Conservation (phyloP, 2,888 invertebrate species). For the Scrobipalpa atriplicella region DNA sequence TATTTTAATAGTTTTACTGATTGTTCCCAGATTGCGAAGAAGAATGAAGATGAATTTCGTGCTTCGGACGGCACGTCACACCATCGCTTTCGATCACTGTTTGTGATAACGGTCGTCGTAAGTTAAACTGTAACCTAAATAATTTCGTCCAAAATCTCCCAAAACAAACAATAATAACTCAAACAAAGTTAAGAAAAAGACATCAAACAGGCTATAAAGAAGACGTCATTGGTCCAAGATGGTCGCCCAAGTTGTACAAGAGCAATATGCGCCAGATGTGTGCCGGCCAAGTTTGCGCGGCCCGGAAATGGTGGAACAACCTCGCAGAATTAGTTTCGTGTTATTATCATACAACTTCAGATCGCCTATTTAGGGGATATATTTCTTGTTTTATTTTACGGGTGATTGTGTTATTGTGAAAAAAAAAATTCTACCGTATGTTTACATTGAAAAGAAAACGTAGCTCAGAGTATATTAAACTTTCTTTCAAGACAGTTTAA, state of each 20-base stretch:
- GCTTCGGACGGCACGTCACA: too few species aligned
- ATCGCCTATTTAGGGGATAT: not conserved
- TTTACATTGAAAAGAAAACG: too few species aligned
- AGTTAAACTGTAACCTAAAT: too few species aligned
- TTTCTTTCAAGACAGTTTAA: too few species aligned
- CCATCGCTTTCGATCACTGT: too few species aligned
- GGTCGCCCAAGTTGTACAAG: not conserved
- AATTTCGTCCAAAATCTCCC: not conserved
- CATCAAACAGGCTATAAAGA: conserved; percentile 2
- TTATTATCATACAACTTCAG: not conserved
- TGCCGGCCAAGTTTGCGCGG: not conserved
- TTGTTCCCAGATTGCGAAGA: too few species aligned
- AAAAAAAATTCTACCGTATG: too few species aligned
- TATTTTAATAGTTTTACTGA: too few species aligned
- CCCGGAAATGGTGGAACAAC: not conserved
- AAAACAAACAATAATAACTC: not conserved
- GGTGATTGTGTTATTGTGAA: too few species aligned
- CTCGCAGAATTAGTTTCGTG: not conserved
- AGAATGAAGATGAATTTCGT: too few species aligned
- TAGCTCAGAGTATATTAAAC: too few species aligned
- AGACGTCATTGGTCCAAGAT: conserved; percentile 9
- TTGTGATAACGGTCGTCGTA: too few species aligned
- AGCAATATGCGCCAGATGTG: conserved; percentile 6
- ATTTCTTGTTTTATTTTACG: not conserved
- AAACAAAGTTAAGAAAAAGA: conserved; percentile 9